Base-by-base conservation (phyloP, 2,113 vertebrate species). In the Orycteropus afer region DNA sequence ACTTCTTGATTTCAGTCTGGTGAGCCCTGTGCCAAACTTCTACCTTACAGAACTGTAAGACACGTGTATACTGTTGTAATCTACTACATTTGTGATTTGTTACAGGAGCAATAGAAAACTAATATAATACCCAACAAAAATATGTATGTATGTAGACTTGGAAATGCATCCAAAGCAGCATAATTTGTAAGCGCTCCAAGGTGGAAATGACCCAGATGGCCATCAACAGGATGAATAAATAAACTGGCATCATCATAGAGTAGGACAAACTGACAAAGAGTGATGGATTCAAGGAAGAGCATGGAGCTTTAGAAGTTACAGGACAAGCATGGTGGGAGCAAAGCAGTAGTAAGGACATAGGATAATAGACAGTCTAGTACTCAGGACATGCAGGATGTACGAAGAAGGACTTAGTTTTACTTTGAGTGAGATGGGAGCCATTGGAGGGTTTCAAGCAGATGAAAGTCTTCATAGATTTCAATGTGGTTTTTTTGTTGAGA, bases 281-380 rank as follows among this genome's bases (percentile, higher is more conserved):
- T 63, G 61, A 25, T 9, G 27, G 61, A 11, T n/a, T 37, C 1
- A 7, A 32, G 59, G 42, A 65, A 65, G 25, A 53, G 7, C 12
- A 1, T 47, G 57, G 74, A 25, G 4, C 17, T 34, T 32, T 15
- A 14, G 45, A 42, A 25, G 74, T 23, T 3, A 10, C 34, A 15
- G 17, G 59, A 40, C 10, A 12, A 25, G n/a, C 47, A 6, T 2
- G 2, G 13, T 32, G n/a, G 29, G 34, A n/a, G n/a, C 47, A 15
- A 55, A 2, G n/a, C 18, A 7, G n/a, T n/a, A n/a, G n/a, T n/a
- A n/a, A n/a, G n/a, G n/a, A n/a, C n/a, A n/a, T n/a, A 29, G 22
- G 25, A 8, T 18, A 4, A 25, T 0, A 2, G 42, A 17, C 61
- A 67, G 23, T 15, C 29, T 7, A n/a, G n/a, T n/a, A n/a, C n/a